phyloP scores from a whole-genome alignment of 2,888 invertebrate species.

The Corbicula japonica region DNA sequence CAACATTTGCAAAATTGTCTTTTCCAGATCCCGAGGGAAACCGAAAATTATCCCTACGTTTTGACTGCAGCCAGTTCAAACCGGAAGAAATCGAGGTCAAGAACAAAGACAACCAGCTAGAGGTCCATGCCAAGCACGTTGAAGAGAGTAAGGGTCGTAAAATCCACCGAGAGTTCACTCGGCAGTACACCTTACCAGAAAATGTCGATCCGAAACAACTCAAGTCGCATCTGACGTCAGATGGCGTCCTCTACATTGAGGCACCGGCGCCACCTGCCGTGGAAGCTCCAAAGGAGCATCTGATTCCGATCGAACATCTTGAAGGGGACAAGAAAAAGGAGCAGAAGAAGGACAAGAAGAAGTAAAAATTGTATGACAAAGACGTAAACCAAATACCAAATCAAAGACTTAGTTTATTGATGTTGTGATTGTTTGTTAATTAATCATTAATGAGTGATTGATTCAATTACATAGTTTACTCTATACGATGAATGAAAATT shows the following conservation, averaged over 20 bases:
- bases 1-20: no score
- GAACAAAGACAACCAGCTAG: not conserved
- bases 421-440: no score
- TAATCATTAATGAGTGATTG: no score
- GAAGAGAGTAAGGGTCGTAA: no score
- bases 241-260: no score
- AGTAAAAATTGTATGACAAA: no score
- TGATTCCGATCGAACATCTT: not conserved
- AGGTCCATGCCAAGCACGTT: not conserved
- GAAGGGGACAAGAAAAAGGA: not conserved
- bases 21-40: not conserved
- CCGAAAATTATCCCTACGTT: not conserved
- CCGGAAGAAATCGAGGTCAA: not conserved
- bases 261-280: not conserved
- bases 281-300: not conserved
- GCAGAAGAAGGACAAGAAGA: not conserved
- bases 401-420: no score
- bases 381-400: no score
- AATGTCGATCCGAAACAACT: not conserved
- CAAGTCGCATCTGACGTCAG: no score
- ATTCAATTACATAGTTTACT: no score
- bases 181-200: not conserved
- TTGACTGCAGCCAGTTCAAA: not conserved
- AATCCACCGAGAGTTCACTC: not conserved
- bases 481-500: no score